Evolutionary conservation across 2,113 vertebrate species (phyloP), one percentile per base, ranked within the genome.

Genomic region (Brevimyrus niger): DNA sequence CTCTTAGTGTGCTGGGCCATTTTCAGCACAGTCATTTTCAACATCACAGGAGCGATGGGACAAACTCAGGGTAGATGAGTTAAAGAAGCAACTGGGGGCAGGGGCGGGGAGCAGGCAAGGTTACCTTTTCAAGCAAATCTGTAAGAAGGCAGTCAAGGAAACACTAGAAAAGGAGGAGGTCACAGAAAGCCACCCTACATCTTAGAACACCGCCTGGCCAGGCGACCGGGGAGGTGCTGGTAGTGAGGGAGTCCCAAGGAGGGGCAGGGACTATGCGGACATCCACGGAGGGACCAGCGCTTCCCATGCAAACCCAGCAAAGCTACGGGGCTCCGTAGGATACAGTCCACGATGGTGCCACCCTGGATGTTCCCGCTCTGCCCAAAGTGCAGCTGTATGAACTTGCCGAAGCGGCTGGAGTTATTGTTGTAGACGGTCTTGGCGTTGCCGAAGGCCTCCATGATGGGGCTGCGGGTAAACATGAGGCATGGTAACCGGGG

Each of bases 401-500:
- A 98, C 91, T 98, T 98, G 89, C 97, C 97, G 51, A 98, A 98
- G 90, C 97, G 97, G 58, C 97, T 98, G 88, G 97, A 98, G 94
- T 98, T 98, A 93, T 98, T 98, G 94, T 98, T 98, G 94, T 98
- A 98, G 50, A 98, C 96, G 0, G 97, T 98, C 93, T 97, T 98
- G 58, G 97, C 97, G 15, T 98, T 98, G 88, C 97, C 97, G 91
- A 98, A 98, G 4, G 97, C 97, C 89, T 98, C 97, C 95, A 98
- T 96, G 91, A 98, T 97, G 50, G 97, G 97, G 90, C 97, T 98
- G 93, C 4, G 92, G 91, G 94, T 4, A 47, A 84, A 47, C 21
- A 23, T 23, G 46, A 10, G 21, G 42, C 42, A 13, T 3, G 42
- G 82, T 31, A 9, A 86, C 85, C 23, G 15, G 42, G 44, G 9